Evolutionary conservation across 2,113 vertebrate genomes (phyloP).

Genomic region (Hypanus sabinus): DNA sequence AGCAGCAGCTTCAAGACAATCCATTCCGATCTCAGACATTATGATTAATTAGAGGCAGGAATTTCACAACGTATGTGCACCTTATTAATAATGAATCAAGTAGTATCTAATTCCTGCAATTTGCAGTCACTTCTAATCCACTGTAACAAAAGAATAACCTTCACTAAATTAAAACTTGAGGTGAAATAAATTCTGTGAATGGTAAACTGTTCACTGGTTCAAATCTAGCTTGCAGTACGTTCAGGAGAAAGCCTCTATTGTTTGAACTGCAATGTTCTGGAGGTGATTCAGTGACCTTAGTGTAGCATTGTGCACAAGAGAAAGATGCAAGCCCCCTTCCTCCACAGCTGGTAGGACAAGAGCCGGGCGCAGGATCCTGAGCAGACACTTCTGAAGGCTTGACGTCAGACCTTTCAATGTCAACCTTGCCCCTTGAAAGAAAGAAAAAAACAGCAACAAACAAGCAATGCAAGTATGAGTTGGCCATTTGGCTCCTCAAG

Average conservation of each 20-base stretch:
- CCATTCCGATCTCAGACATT: neutral
- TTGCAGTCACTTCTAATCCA: neutral
- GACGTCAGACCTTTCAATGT: too few relatives aligned
- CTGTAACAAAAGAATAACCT: neutral
- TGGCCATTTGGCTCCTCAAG: too few relatives aligned
- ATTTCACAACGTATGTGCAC: neutral
- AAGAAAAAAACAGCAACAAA: too few relatives aligned
- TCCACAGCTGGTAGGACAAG: neutral
- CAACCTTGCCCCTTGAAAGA: too few relatives aligned
- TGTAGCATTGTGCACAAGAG: neutral
- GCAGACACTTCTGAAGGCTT: too few relatives aligned
- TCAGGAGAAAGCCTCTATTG: neutral
- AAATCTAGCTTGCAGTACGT: neutral
- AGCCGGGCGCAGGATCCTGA: neutral
- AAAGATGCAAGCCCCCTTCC: neutral
- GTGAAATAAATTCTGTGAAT: neutral
- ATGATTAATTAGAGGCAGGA: conserved; percentile 23
- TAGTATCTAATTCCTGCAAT: conserved; percentile 24
- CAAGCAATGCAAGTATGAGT: too few relatives aligned
- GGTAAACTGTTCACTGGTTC: neutral
- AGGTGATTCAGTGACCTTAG: neutral
- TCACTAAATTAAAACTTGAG: conserved; percentile 21
- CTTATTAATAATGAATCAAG: neutral
- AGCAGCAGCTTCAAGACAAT: conserved; percentile 12
- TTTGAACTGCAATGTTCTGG: too few relatives aligned